phyloP scores from a whole-genome alignment of 2,888 invertebrate species.

The Sinhomidia bicolor region DNA sequence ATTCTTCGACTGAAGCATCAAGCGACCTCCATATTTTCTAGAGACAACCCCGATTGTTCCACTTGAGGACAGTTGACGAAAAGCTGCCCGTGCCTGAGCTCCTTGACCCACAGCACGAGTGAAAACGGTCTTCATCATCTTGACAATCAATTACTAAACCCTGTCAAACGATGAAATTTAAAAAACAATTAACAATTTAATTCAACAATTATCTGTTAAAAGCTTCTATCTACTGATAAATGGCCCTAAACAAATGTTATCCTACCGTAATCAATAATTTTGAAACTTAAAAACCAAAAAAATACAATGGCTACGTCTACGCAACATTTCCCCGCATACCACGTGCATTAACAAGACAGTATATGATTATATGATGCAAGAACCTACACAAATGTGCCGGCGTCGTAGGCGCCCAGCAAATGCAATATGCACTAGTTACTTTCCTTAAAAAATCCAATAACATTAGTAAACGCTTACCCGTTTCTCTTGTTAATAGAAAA shows the following conservation, averaged over 20 bases:
- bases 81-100: background rate
- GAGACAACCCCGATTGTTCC: background rate
- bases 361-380: no score
- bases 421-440: no score
- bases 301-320: no score
- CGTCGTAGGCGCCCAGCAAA: no score
- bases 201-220: background rate
- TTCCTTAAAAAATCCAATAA: no score
- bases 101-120: constrained; percentile 12
- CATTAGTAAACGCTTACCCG: no score
- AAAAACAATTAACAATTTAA: background rate
- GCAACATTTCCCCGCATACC: no score
- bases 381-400: no score
- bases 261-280: no score
- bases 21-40: constrained; percentile 20
- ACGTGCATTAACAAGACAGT: no score
- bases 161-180: background rate
- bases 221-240: background rate
- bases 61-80: constrained; percentile 41
- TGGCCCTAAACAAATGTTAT: no score
- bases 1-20: constrained; percentile 47
- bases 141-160: background rate
- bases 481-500: no score
- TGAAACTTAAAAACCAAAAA: background rate
- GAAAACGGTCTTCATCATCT: constrained; percentile 55